These are phyloP conservation scores for Palythoa heliodiscus DNA, from an alignment of 92 coral and sea anemone genomes.

Conservation along the genomic window DNA sequence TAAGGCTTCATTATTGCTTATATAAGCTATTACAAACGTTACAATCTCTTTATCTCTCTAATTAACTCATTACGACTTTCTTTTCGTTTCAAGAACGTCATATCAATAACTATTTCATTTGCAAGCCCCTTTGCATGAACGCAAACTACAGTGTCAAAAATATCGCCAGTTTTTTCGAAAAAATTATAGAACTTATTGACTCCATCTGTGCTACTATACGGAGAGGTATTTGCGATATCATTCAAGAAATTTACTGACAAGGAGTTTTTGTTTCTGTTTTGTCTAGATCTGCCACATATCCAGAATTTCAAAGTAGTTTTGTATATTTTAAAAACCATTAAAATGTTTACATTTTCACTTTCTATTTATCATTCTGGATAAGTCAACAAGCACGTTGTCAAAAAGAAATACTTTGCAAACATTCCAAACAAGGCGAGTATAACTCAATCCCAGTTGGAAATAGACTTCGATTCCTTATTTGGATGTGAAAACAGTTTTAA, in stretches of 20 bases:
- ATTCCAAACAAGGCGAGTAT: not conserved
- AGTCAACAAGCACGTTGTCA: conserved; percentile 31
- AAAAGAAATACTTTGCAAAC: not conserved
- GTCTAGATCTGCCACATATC: conserved; percentile 2
- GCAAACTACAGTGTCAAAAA: not conserved
- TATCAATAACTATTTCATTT: not conserved
- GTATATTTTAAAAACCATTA: conserved; percentile 29
- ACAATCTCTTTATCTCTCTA: conserved; percentile 37
- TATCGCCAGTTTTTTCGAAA: not conserved
- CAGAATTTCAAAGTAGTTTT: not conserved
- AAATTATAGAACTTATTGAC: not conserved
- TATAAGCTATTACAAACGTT: not conserved
- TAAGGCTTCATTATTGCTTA: conserved; percentile 24
- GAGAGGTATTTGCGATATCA: conserved; percentile 1
- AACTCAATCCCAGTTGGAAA: not conserved
- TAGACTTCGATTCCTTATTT: conserved; percentile 1
- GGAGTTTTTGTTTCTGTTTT: conserved; percentile 32
- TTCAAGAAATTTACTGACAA: not conserved
- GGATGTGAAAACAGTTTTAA: not conserved
- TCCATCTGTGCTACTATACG: not conserved
- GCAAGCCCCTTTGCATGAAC: not conserved
- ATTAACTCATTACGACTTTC: conserved; percentile 5
- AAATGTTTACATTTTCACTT: conserved; percentile 7
- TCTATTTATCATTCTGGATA: conserved; percentile 19
- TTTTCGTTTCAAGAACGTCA: not conserved